Percentiles rank a stretch among this genome's conserved stretches.
These are phyloP conservation scores for Drosophila elegans DNA, from an alignment of 1,140 invertebrate genomes.

Conservation along the genomic window DNA sequence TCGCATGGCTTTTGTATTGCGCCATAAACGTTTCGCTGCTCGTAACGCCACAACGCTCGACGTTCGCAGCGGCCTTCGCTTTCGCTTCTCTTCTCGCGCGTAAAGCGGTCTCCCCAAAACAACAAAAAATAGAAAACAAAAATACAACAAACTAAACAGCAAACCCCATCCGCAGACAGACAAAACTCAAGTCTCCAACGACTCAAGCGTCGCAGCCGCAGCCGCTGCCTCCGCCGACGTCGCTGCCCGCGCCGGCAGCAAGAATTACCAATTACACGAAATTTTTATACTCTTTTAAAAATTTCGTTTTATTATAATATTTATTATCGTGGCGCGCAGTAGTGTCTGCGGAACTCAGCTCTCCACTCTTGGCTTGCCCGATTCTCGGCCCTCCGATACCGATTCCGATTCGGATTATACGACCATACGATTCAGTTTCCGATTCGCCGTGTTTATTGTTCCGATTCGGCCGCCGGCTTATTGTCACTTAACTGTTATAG, in stretches of 20 bases:
- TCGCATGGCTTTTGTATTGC: conserved; percentile 85
- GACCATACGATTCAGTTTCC: conserved; percentile 34
- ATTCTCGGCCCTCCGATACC: conserved; percentile 43
- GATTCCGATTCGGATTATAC: conserved; percentile 42
- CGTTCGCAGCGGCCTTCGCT: conserved; percentile 73
- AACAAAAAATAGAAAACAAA: conserved; percentile 31
- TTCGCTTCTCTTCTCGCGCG: conserved; percentile 27
- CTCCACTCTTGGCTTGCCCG: conserved; percentile 46
- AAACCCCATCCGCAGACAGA: conserved; percentile 50
- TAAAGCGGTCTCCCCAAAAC: conserved; percentile 43
- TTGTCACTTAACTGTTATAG: conserved; percentile 83
- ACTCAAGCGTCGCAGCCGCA: conserved; percentile 39
- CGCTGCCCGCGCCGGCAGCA: conserved; percentile 73
- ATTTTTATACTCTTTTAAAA: conserved; percentile 85
- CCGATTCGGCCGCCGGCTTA: conserved; percentile 68
- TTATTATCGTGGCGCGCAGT: conserved; percentile 85
- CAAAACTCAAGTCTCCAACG: conserved; percentile 68
- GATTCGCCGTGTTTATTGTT: conserved; percentile 67
- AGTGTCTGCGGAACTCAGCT: conserved; percentile 83
- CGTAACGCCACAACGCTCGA: conserved; percentile 84
- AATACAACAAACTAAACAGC: conserved; percentile 15
- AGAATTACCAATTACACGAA: conserved; percentile 85
- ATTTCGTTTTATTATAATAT: conserved; percentile 85
- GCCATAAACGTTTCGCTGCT: conserved; percentile 85
- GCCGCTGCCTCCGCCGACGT: conserved; percentile 37